Evolutionary conservation across 2,888 invertebrate species (phyloP), one percentile per base, ranked within the genome.

Genomic region (Diarsia rubi): DNA sequence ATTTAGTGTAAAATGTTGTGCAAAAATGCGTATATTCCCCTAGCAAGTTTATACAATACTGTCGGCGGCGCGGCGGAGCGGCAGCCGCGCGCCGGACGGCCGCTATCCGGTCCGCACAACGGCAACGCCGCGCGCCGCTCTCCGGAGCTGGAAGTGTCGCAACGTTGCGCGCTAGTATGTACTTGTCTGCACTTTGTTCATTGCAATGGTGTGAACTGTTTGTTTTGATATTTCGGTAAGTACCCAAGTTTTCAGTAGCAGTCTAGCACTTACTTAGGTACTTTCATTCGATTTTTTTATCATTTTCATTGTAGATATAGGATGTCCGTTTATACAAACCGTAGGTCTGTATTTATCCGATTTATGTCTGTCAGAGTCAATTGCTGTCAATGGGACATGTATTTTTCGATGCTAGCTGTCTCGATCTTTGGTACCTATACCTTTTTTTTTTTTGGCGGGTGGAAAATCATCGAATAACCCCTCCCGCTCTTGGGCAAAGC

Each of bases 31-130:
- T 88, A 84, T 86, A 85, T 73, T 79, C 83, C 71, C 80, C 79
- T 74, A 77, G 89, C 89, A 87, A 83, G 90, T 87, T 82, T 74
- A 78, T 75, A 83, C 84, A 84, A 87, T 83, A 92, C 92, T 91
- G 92, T 86, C 87, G 73, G 86, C 85, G 83, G 81, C 84, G 77
- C 62, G 75, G 86, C 86, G 81, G 83, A 81, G 82, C 82, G 84
- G 79, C 77, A 75, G 78, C 79, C 78, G 82, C 80, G 78, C 80
- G 81, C 88, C 89, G 86, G 90, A 82, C 87, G 85, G 86, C 72
- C 60, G 83, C 87, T 84, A 86, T 89, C 89, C 91, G 91, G 89
- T 84, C 78, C 81, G 78, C 78, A 73, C 83, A 82, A 80, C 86
- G 89, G 89, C 89, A 89, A 90, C 88, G 81, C 67, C 42, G 62